Percentiles rank a stretch among this genome's conserved stretches.
These are phyloP conservation scores for Limnothrissa miodon DNA, from an alignment of 2,113 vertebrate species.

Conservation along the genomic window DNA sequence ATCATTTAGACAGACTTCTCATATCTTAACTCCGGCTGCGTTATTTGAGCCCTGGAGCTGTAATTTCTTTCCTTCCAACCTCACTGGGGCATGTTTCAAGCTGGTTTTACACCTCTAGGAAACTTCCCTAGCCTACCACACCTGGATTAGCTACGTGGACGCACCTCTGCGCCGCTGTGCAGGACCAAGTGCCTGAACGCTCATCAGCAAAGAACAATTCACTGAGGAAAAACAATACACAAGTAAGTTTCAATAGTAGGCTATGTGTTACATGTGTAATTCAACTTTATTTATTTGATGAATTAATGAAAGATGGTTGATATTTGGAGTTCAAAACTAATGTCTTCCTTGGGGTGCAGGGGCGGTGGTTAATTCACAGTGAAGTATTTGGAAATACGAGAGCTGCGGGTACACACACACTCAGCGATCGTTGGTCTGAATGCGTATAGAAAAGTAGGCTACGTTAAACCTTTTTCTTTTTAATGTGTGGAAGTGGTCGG, in stretches of 20 bases:
- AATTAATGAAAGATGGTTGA: not conserved
- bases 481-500: too few relatives aligned
- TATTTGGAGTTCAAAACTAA: not conserved
- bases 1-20: not conserved
- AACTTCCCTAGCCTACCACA: conserved; percentile 28
- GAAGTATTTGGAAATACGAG: not conserved
- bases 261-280: not conserved
- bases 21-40: not conserved
- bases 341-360: not conserved
- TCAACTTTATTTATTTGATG: not conserved
- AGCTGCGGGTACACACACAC: too few relatives aligned
- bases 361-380: not conserved
- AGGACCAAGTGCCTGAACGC: not conserved
- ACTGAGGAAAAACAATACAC: not conserved
- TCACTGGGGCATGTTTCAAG: not conserved
- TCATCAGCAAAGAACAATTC: not conserved
- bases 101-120: not conserved
- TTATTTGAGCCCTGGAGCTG: not conserved
- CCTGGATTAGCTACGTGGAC: not conserved
- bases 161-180: not conserved
- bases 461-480: too few relatives aligned
- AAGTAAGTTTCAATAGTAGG: not conserved
- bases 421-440: too few relatives aligned
- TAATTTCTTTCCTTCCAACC: not conserved
- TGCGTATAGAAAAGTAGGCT: too few relatives aligned